Conservation (phyloP, 2,888 invertebrate species). For the Harmothoe impar region DNA sequence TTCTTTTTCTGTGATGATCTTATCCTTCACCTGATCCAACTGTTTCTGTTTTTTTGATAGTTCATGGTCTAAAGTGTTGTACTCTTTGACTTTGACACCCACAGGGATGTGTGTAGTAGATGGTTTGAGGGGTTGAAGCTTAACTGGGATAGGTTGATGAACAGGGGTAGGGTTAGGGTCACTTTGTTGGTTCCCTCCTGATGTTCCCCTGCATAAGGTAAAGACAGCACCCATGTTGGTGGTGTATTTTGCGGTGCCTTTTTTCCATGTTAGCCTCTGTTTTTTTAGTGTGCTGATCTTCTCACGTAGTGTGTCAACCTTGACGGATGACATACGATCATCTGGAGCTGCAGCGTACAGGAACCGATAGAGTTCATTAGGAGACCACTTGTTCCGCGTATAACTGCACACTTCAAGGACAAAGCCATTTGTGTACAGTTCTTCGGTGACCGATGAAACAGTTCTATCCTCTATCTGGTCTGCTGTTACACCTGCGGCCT, state of each 20-base stretch:
- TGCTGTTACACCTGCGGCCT: neutral
- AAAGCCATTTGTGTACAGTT: conserved; percentile 18
- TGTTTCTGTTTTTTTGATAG: neutral
- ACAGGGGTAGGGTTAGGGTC: no score
- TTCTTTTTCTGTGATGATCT: neutral
- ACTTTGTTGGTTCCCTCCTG: neutral
- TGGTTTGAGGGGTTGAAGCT: neutral
- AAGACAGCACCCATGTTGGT: neutral
- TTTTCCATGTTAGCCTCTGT: neutral
- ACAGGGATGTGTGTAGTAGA: neutral
- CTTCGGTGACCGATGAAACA: neutral
- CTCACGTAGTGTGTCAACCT: neutral
- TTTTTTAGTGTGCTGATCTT: neutral
- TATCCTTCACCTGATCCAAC: neutral
- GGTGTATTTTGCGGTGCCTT: neutral
- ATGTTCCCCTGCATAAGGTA: conserved; percentile 16
- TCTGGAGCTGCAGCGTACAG: neutral
- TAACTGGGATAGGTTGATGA: neutral
- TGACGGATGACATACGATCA: conserved; percentile 14
- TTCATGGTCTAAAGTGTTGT: neutral
- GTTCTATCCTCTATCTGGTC: neutral
- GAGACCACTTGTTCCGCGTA: neutral
- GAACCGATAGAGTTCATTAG: neutral
- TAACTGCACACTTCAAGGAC: conserved; percentile 1
- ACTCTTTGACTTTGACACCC: neutral